Evolutionary conservation across 92 coral and sea anemone genomes (phyloP), one percentile per base, ranked within the genome.

Genomic region (Porites lobata): DNA sequence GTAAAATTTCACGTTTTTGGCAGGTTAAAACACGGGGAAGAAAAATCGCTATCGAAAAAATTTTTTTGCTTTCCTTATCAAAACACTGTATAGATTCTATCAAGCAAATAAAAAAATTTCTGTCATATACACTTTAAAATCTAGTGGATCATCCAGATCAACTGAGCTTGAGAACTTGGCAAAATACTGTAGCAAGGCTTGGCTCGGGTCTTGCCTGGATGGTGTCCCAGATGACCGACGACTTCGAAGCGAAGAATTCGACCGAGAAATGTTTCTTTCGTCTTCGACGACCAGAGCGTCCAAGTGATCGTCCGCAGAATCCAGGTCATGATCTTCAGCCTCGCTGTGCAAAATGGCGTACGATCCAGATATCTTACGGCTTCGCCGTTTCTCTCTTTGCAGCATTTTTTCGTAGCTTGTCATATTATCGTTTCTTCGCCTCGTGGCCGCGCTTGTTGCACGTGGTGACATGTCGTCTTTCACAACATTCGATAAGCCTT

Each of bases 121-220:
- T n/a, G n/a, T n/a, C n/a, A n/a, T n/a, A n/a, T n/a, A n/a, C n/a
- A n/a, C n/a, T n/a, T n/a, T n/a, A n/a, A 79, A 77, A 66, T 93
- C 94, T 65, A 93, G 52, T 11, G 94, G 59, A 26, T 90, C 96
- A 43, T 89, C 86, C 61, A 86, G 84, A 77, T 87, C 88, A 24
- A 65, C 59, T 6, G 96, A 90, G 10, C 83, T 83, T 1, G 96
- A 85, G 61, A 93, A 81, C 52, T 80, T 90, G 70, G 92, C 93
- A 54, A 93, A 80, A 71, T 93, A 93, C 22, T 80, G 85, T 47
- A 93, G 80, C 52, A 93, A 81, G 4, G 93, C 91, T 29, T 86
- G 91, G 62, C 38, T 68, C 17, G 75, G 79, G 68, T 70, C 86
- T 9, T 57, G 70, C 18, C 38, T 70, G 21, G 78, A 20, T 77